phyloP scores from a whole-genome alignment of 2,113 vertebrate genomes.

The Pelobates fuscus region DNA sequence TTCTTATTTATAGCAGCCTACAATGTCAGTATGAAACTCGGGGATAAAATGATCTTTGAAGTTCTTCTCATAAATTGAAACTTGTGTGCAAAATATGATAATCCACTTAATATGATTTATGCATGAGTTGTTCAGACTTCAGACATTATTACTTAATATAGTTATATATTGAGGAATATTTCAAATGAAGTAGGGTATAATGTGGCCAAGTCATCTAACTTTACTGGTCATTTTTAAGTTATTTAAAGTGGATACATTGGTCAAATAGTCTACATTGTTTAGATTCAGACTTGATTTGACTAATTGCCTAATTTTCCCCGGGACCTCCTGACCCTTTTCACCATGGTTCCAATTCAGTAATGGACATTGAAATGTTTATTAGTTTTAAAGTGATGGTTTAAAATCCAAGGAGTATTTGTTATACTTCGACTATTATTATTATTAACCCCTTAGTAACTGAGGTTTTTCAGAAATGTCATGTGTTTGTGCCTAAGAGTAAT shows the following conservation, averaged over 20 bases:
- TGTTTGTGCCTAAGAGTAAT: too few species aligned
- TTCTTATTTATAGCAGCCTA: slow-evolving; percentile 26
- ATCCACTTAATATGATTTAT: slow-evolving; percentile 70
- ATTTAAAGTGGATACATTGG: background rate
- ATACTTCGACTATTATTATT: too few species aligned
- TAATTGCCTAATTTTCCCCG: too few species aligned
- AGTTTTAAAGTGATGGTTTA: too few species aligned
- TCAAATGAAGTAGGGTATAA: slow-evolving; percentile 37
- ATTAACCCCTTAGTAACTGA: too few species aligned
- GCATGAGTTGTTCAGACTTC: slow-evolving; percentile 61
- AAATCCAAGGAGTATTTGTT: too few species aligned
- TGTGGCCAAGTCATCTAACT: slow-evolving; percentile 12
- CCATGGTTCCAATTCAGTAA: too few species aligned
- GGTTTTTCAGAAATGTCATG: too few species aligned
- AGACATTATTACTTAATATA: slow-evolving; percentile 56
- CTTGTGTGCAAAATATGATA: slow-evolving; percentile 64
- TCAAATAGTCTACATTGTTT: too few species aligned
- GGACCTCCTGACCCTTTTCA: too few species aligned
- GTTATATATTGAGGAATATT: slow-evolving; percentile 51
- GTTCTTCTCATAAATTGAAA: slow-evolving; percentile 62
- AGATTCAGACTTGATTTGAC: too few species aligned
- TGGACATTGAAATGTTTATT: too few species aligned
- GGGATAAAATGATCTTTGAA: slow-evolving; percentile 64
- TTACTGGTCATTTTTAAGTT: slow-evolving; percentile 1
- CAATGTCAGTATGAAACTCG: slow-evolving; percentile 47